phyloP scores from a whole-genome alignment of 1,140 invertebrate species.

The Hyles vespertilio region DNA sequence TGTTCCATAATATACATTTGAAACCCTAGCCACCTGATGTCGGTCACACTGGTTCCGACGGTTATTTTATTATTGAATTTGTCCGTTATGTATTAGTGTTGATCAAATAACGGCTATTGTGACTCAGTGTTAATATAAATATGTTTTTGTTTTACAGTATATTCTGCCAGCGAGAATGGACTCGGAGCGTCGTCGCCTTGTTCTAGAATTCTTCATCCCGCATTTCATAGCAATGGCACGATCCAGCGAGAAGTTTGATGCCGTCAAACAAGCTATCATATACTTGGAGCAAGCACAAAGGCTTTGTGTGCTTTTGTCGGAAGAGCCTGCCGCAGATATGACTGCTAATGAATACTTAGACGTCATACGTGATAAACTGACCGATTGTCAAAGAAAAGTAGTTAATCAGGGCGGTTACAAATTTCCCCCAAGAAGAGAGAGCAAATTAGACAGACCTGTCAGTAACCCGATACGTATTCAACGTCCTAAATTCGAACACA shows the following conservation, averaged over 20 bases:
- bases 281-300: conserved; percentile 83
- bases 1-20: neutral
- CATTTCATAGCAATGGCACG: conserved; percentile 83
- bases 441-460: conserved; percentile 28
- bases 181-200: conserved; percentile 70
- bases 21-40: too few relatives aligned
- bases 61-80: neutral
- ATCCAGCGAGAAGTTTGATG: conserved; percentile 77
- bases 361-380: conserved; percentile 66
- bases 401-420: conserved; percentile 55
- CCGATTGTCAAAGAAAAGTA: conserved; percentile 62
- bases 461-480: conserved; percentile 41
- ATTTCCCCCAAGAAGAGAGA: conserved; percentile 44
- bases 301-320: conserved; percentile 79
- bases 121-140: conserved; percentile 16
- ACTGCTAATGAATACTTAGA: conserved; percentile 72
- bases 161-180: conserved; percentile 69
- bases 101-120: neutral
- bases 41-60: too few relatives aligned
- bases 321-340: conserved; percentile 70
- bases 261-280: conserved; percentile 77
- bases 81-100: neutral
- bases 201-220: conserved; percentile 82
- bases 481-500: conserved; percentile 50
- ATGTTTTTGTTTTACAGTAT: conserved; percentile 50